phyloP scores from a whole-genome alignment of 2,888 invertebrate genomes.

The Drosophila quinaria region DNA sequence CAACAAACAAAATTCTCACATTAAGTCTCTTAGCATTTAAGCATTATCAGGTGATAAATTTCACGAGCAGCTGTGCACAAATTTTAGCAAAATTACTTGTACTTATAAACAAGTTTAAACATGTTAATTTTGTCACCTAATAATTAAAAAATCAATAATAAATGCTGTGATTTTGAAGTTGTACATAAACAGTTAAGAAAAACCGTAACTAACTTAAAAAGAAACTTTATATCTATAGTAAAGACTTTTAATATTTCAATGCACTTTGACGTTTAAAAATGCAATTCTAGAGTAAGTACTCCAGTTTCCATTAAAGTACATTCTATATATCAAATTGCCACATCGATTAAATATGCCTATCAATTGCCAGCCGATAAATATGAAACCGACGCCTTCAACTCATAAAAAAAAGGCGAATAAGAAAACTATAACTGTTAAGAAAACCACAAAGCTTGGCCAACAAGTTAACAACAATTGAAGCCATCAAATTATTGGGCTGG shows the following conservation, averaged over 20 bases:
- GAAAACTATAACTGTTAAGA: slow-evolving; percentile 39
- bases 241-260: neutral
- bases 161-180: neutral
- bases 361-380: slow-evolving; percentile 48
- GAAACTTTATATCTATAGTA: neutral
- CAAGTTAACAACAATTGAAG: slow-evolving; percentile 34
- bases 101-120: neutral
- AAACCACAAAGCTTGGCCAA: slow-evolving; percentile 32
- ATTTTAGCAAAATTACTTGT: neutral
- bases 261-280: neutral
- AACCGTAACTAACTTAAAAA: neutral
- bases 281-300: slow-evolving; percentile 8
- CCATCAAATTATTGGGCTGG: slow-evolving; percentile 28
- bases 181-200: neutral
- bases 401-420: neutral
- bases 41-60: slow-evolving; percentile 11
- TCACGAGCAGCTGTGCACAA: neutral
- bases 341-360: slow-evolving; percentile 61
- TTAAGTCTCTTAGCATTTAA: neutral
- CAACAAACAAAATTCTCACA: neutral
- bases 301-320: slow-evolving; percentile 11
- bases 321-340: slow-evolving; percentile 23
- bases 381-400: slow-evolving; percentile 40
- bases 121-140: slow-evolving; percentile 8
- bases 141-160: neutral